Base-by-base conservation (phyloP, 2,888 invertebrate genomes). In the Rutpela maculata region DNA sequence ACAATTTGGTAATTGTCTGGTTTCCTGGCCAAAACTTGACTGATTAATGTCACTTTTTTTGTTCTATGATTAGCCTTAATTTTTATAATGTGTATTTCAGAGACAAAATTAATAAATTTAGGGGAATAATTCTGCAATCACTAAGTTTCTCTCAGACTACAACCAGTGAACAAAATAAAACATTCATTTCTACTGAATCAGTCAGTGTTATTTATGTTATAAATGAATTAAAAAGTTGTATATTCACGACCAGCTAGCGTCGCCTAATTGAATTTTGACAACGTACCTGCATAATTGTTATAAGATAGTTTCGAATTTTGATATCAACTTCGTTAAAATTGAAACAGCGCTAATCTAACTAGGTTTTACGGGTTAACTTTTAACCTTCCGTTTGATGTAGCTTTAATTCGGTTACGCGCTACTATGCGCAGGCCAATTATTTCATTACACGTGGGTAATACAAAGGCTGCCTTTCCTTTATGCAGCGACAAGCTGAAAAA, bases 261-360 rank as follows among this genome's bases (percentile, higher is more conserved):
- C 1, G 38, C 7, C 12, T 43, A 43, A 38, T 43, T 43, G 4
- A 43, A 43, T 15, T 1, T 43, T 15, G 43, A 15, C 15, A 15
- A 4, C 15, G 15, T 4, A 43, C 43, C 38, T 38, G 7, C 10
- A 12, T 43, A 43, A 43, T 43, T 43, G 15, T 43, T 43, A 15
- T 15, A 43, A 12, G 43, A 15, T 43, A 43, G 43, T 43, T 43
- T 43, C 15, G 43, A 12, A 43, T 35, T n/a, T 12, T 43, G 38
- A 43, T 17, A 43, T 43, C n/a, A 18, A 65, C 35, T 43, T 65
- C 43, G 43, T 65, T 65, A 65, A 65, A 65, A 7, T 15, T n/a
- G 38, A 65, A 65, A 19, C 65, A 11, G 15, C 12, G 17, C 43
- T 11, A 43, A 38, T 65, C 9, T 43, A 65, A 31, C 63, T 35